Evolutionary conservation across 1,140 invertebrate genomes (phyloP), one percentile per base, ranked within the genome.

Genomic region (Drosophila bocki): DNA sequence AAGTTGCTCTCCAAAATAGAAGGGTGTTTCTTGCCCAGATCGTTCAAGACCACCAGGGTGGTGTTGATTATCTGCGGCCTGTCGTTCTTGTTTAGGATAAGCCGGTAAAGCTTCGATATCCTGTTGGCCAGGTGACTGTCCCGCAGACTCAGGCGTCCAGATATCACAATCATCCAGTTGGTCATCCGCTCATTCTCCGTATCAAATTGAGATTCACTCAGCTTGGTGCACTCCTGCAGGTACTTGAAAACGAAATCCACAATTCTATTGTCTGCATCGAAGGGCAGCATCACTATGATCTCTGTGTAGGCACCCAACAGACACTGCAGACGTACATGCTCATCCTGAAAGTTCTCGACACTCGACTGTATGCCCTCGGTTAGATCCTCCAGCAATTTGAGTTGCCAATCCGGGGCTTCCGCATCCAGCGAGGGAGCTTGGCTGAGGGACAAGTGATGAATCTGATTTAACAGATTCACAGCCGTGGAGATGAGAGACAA

Each of bases 161-260:
- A 74, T 15, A 92, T 83, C 19, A 92, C 77, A 59, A 92, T 88
- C 91, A 92, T 92, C 72, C 84, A 91, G 60, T 92, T 92, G 45
- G 91, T 81, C 37, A 92, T 75, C 13, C 88, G 77, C 37, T 92
- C 91, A 50, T 92, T 92, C 3, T 92, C 91, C 44, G 84, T 82
- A 62, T 92, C 90, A 26, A 90, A 91, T 26, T 82, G 75, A 1
- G 74, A 64, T 19, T 92, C 91, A n/a, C 41, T 67, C 7, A 92
- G 47, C 45, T 82, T 76, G 19, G 59, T 69, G 45, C 86, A 91
- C 9, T 84, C 59, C 22, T 74, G 47, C 61, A 92, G 56, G 67
- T 91, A 92, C 42, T 82, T 80, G 4, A 92, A 68, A 1, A 92
- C 74, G n/a, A 92, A 84, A 4, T 54, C 17, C 2, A 91, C 47